phyloP scores from a whole-genome alignment of 2,797 vertebrate genomes.

The Iguana delicatissima region DNA sequence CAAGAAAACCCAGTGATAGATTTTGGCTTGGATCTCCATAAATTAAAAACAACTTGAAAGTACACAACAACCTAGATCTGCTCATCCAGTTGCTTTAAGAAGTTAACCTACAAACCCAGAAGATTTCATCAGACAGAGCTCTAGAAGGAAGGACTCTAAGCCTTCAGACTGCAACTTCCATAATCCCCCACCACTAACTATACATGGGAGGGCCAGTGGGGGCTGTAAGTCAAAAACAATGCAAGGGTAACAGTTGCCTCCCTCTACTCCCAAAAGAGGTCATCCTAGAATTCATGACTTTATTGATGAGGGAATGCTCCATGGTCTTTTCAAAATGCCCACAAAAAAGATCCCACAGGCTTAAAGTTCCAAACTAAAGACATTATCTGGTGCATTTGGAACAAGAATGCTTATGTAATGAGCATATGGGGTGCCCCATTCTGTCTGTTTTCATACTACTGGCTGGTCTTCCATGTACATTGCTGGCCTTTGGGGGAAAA shows the following conservation, averaged over 20 bases:
- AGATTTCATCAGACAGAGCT: not conserved
- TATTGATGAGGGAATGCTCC: not conserved
- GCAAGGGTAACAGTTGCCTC: not conserved
- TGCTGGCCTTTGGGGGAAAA: not conserved
- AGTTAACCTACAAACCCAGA: not conserved
- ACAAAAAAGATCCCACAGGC: not conserved
- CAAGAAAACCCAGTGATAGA: too few species aligned
- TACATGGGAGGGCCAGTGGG: too few species aligned
- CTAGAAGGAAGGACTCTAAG: too few species aligned
- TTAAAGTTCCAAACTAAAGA: conserved; percentile 18
- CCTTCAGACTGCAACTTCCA: too few species aligned
- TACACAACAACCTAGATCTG: too few species aligned
- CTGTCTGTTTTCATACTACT: not conserved
- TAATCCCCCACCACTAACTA: too few species aligned
- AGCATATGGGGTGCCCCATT: not conserved
- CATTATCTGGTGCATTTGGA: accelerated
- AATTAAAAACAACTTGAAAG: too few species aligned
- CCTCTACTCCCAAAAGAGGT: too few species aligned
- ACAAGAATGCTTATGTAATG: not conserved
- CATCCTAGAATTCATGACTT: not conserved
- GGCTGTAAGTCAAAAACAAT: not conserved
- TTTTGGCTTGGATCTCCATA: too few species aligned
- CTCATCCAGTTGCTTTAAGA: not conserved
- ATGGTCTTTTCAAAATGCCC: not conserved
- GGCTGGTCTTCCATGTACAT: not conserved